Percentiles rank a stretch among this genome's conserved stretches.
phyloP scores from a whole-genome alignment of 1,140 invertebrate genomes.

The Drosophila virilis region DNA sequence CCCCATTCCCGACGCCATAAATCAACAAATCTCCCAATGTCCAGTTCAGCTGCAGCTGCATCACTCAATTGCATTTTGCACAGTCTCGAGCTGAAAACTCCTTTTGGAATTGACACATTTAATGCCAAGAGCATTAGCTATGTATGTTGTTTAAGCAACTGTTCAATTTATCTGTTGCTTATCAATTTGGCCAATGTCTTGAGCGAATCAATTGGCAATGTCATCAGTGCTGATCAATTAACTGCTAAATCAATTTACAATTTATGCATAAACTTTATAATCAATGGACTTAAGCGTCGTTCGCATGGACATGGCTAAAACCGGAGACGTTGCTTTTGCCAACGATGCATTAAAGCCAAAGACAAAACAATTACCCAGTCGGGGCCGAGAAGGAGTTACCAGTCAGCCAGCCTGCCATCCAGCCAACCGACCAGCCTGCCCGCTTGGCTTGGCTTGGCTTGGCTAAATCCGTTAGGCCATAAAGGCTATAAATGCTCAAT shows the following conservation, averaged over 20 bases:
- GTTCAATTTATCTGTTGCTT: conserved; percentile 15
- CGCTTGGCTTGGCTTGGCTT: conserved; percentile 9
- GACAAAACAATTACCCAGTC: conserved; percentile 73
- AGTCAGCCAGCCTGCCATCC: neutral
- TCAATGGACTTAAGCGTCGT: conserved; percentile 66
- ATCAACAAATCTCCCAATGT: conserved; percentile 5
- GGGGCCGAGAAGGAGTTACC: conserved; percentile 7
- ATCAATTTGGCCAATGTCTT: conserved; percentile 26
- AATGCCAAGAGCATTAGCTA: conserved; percentile 30
- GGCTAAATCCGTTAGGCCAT: conserved; percentile 78
- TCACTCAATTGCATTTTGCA: neutral
- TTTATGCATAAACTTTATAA: conserved; percentile 82
- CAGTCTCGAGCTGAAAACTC: neutral
- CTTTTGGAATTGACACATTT: conserved; percentile 21
- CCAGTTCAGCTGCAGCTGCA: neutral
- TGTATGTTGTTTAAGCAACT: conserved; percentile 12
- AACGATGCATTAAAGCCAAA: conserved; percentile 64
- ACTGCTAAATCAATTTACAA: conserved; percentile 80
- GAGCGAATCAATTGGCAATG: conserved; percentile 43
- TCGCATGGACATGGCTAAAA: conserved; percentile 22
- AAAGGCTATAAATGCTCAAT: conserved; percentile 82
- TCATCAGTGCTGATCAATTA: conserved; percentile 71
- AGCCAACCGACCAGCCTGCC: neutral
- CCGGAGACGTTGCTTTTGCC: conserved; percentile 23
- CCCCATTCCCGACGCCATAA: neutral